Conservation (phyloP, 2,797 vertebrate genomes). For the Nannoperca australis region DNA sequence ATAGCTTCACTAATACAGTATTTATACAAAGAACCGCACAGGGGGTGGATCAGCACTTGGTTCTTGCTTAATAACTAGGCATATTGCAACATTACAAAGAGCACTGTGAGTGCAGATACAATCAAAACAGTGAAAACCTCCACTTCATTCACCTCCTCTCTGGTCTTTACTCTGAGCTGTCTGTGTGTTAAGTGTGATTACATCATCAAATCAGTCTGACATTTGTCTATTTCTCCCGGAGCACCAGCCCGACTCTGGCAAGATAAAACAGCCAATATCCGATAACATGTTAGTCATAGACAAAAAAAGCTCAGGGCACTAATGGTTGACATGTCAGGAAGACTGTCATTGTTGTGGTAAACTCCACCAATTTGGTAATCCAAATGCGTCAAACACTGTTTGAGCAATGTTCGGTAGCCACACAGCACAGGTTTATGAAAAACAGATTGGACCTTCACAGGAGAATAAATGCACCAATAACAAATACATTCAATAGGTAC, state of each 20-base stretch:
- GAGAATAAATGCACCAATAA: slow-evolving; percentile 42
- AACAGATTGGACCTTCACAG: slow-evolving; percentile 22
- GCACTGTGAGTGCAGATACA: slow-evolving; percentile 31
- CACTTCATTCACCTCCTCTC: slow-evolving; percentile 11
- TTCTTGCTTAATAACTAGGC: slow-evolving; percentile 1
- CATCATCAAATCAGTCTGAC: slow-evolving; percentile 20
- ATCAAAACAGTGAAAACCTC: slow-evolving; percentile 26
- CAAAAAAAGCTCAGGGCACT: neutral
- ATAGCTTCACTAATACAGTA: slow-evolving; percentile 46
- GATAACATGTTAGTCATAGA: neutral
- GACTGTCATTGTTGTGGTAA: neutral
- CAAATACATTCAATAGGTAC: slow-evolving; percentile 69
- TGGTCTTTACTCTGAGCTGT: slow-evolving; percentile 32
- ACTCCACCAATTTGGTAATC: neutral
- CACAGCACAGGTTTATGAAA: slow-evolving; percentile 17
- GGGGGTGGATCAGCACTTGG: neutral
- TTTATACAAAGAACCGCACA: slow-evolving; percentile 6
- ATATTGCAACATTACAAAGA: slow-evolving; percentile 12
- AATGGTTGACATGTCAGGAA: neutral
- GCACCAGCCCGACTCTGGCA: neutral
- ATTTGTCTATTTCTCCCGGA: neutral
- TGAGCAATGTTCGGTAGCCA: neutral
- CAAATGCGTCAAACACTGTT: neutral
- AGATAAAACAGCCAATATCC: neutral
- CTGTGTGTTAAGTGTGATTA: neutral